Evolutionary conservation across 2,797 vertebrate genomes (phyloP).

Genomic region (Falco cherrug): DNA sequence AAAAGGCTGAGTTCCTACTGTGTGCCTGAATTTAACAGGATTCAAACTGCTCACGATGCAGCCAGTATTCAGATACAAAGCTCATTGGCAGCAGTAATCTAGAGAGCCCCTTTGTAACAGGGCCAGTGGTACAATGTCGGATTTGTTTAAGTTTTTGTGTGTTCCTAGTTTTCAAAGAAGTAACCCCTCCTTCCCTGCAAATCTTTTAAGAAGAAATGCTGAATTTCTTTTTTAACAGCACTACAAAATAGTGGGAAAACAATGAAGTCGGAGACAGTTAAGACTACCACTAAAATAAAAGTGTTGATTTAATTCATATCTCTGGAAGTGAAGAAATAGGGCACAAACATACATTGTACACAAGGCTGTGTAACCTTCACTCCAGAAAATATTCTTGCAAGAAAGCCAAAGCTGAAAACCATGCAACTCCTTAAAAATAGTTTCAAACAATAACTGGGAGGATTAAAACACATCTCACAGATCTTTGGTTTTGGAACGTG

Average conservation of each 20-base stretch:
- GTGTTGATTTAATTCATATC: background rate
- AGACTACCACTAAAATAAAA: background rate
- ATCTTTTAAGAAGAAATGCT: background rate
- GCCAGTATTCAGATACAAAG: background rate
- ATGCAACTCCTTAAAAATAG: background rate
- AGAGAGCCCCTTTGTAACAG: background rate
- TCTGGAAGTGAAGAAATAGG: background rate
- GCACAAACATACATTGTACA: background rate
- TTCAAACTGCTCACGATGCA: background rate
- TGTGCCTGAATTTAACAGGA: background rate
- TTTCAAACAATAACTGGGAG: constrained; percentile 1
- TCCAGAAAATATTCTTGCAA: background rate
- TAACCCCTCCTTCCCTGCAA: background rate
- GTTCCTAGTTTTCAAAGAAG: background rate
- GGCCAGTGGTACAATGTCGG: background rate
- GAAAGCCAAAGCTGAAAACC: constrained; percentile 29
- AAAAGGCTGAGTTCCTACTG: background rate
- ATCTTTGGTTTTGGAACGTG: constrained; percentile 50
- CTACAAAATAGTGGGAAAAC: background rate
- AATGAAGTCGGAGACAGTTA: background rate
- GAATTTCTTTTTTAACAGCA: background rate
- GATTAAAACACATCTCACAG: constrained; percentile 28
- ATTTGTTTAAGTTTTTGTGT: background rate
- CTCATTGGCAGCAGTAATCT: background rate
- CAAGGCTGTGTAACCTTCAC: background rate